Base-by-base conservation (phyloP, 2,113 vertebrate genomes). In the Pimephales promelas region DNA sequence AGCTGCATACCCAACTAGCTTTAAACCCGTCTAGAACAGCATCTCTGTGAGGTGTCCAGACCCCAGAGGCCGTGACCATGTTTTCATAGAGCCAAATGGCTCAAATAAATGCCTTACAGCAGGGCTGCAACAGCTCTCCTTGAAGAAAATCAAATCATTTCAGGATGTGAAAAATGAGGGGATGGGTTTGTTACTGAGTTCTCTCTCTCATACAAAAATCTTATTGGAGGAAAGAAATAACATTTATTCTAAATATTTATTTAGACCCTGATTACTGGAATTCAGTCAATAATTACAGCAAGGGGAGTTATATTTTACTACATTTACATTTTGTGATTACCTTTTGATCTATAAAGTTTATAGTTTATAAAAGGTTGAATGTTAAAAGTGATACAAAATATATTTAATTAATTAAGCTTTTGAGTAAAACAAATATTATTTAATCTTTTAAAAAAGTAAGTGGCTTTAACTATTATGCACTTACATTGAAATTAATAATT, bases 71-170 rank as follows among this genome's bases (percentile, higher is more conserved):
- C 22, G 1, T 68, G 3, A 77, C 52, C 26, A 36, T 77, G 74
- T 77, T 77, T 77, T 77, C 74, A 57, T 34, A n/a, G 10, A 34
- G 62, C 59, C 78, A 80, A 64, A 80, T 64, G 26, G 18, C 79
- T 81, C 79, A 68, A 81, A 70, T 70, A 81, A 81, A 81, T 56
- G 79, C 47, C 31, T 81, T 40, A 81, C 20, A 54, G 56, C 79
- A 79, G 45, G 45, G 62, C 64, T 10, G 26, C 52, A 34, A 57
- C 49, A 14, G 31, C 52, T 77, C 74, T 70, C 62, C 79, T 81
- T 36, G 43, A 81, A 81, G 64, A 80, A 64, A 80, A 56, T 81
- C 3, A 3, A 70, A 54, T 68, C 26, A 81, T 47, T 80, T 81
- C 31, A 31, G 24, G 24, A 79, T 64, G 24, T 49, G 4, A 9